These are phyloP conservation scores for Seriola dumerili DNA, from an alignment of 2,113 vertebrate genomes.

Conservation along the genomic window DNA sequence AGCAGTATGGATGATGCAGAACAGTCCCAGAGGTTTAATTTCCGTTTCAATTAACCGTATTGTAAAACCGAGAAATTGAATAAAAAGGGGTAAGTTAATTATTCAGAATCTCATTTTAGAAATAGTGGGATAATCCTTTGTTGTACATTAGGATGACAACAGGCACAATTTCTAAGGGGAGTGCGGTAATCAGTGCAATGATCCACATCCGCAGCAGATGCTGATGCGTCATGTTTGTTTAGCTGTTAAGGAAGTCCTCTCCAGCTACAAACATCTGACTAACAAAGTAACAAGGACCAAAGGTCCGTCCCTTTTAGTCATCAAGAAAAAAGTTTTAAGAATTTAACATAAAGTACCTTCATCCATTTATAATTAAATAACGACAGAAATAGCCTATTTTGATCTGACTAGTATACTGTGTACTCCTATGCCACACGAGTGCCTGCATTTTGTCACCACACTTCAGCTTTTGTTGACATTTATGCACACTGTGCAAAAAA, in stretches of 20 bases:
- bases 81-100: slow-evolving; percentile 31
- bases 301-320: slow-evolving; percentile 17
- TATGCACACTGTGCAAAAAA: not conserved
- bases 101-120: slow-evolving; percentile 32
- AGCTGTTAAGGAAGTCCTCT: slow-evolving; percentile 46
- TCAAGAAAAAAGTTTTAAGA: not conserved
- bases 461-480: slow-evolving; percentile 6
- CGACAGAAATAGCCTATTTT: not conserved
- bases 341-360: not conserved
- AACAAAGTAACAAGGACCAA: slow-evolving; percentile 12
- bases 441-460: not conserved
- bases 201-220: slow-evolving; percentile 62
- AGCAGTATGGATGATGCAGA: not conserved
- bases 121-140: slow-evolving; percentile 48
- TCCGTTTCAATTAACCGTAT: not conserved
- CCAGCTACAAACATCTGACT: slow-evolving; percentile 24
- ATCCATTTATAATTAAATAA: not conserved
- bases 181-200: slow-evolving; percentile 40
- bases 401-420: not conserved
- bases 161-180: slow-evolving; percentile 27
- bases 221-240: slow-evolving; percentile 56
- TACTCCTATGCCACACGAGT: no score
- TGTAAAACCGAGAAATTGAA: slow-evolving; percentile 16
- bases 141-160: slow-evolving; percentile 28
- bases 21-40: slow-evolving; percentile 15